A percentile compares a stretch with the other conserved stretches of the same genome.
phyloP scores from a whole-genome alignment of 1,140 invertebrate species.

The Sycobia sp. region DNA sequence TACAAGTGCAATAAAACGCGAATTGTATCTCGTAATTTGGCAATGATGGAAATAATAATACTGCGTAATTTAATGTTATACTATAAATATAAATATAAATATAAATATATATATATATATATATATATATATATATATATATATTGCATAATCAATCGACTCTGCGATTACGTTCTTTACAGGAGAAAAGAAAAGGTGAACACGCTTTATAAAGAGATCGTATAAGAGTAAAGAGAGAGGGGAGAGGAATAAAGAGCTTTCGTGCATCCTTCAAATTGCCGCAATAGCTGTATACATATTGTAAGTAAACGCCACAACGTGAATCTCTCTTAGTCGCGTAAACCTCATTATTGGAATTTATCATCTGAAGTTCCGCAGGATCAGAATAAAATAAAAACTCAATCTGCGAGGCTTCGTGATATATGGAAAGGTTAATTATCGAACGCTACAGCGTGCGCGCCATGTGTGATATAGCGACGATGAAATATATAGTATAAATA shows the following conservation, averaged over 20 bases:
- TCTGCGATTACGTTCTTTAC: conserved; percentile 14
- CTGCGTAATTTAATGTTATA: no score
- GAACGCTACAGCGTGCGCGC: conserved; percentile 34
- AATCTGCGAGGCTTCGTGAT: background rate
- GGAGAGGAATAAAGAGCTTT: conserved; percentile 30
- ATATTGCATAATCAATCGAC: conserved; percentile 24
- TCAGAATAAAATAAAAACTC: background rate
- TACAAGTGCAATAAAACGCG: conserved; percentile 45
- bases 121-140: no score
- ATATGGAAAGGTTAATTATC: no score
- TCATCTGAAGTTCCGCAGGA: background rate
- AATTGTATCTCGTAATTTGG: conserved; percentile 4
- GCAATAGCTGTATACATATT: conserved; percentile 41
- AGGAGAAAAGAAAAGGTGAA: background rate
- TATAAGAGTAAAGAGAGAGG: background rate
- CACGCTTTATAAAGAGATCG: background rate
- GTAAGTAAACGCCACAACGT: conserved; percentile 42
- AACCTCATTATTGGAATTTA: conserved; percentile 34
- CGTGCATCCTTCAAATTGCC: conserved; percentile 31
- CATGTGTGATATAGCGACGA: conserved; percentile 43
- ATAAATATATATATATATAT: no score
- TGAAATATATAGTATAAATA: conserved; percentile 39
- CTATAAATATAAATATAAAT: no score
- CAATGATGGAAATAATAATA: no score
- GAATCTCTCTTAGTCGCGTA: conserved; percentile 32